Evolutionary conservation across 2,888 invertebrate species (phyloP), one percentile per base, ranked within the genome.

Genomic region (Spisula subtruncata): DNA sequence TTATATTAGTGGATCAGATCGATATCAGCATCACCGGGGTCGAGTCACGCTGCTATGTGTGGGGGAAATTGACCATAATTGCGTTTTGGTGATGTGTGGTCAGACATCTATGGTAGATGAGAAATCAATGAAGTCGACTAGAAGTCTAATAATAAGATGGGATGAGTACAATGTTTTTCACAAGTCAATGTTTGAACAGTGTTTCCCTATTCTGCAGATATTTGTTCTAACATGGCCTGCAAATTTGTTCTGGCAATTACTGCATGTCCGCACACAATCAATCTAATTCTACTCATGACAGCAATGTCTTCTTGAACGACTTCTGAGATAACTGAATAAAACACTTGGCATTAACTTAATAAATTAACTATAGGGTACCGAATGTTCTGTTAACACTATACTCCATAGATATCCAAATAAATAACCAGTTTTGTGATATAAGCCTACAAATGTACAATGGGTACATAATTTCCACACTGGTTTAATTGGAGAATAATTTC

Each of bases 61-160:
- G 75, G 32, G 79, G 83, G 90, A 88, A 90, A 87, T 90, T 90
- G 90, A 85, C 85, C 87, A 90, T 90, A 90, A 90, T 90, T 88
- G 75, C 83, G 83, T 90, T 88, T 90, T 88, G 85, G 88, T 90
- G 85, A 83, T 85, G 79, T 88, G 87, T 88, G 87, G 90, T 87
- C 90, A 88, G 60, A 29, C 56, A 48, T 35, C 35, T 32, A 29
- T n/a, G n/a, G n/a, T 35, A 14, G 79, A 20, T 48, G 81, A 90
- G 85, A 90, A 88, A 88, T 87, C 90, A 90, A 90, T 90, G 84
- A 84, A 51, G 51, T n/a, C 25, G 41, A 46, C 8, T 46, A 84
- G 75, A 48, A 48, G 41, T 8, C 41, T 41, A 41, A 41, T 41
- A 41, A 41, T 41, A 41, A 25, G 75, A 32, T 84, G 84, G 75